Conservation (phyloP, 2,797 vertebrate genomes). For the Mycteria americana region DNA sequence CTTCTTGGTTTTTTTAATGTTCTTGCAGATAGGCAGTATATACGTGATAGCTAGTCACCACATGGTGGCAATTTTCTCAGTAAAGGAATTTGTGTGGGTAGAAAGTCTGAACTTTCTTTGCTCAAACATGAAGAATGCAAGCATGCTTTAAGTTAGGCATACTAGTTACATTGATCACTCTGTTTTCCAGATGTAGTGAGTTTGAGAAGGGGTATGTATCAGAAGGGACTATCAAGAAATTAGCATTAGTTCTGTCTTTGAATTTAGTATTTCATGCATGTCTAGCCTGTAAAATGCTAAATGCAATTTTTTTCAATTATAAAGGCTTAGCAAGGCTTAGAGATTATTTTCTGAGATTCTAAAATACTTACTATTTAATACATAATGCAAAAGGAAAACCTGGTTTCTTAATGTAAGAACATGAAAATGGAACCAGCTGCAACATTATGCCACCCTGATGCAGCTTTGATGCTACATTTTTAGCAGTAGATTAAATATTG, state of each 20-base stretch:
- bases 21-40: not conserved
- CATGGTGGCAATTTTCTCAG: not conserved
- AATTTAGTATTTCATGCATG: not conserved
- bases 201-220: not conserved
- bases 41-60: not conserved
- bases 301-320: slow-evolving; percentile 38
- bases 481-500: slow-evolving; percentile 62
- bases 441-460: slow-evolving; percentile 20
- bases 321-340: slow-evolving; percentile 26
- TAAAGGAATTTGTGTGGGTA: not conserved
- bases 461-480: slow-evolving; percentile 36
- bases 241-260: not conserved
- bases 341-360: slow-evolving; percentile 34
- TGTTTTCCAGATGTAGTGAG: not conserved
- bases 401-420: slow-evolving; percentile 52
- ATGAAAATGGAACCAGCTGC: slow-evolving; percentile 27
- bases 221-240: not conserved
- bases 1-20: not conserved
- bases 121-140: not conserved
- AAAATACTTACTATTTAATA: slow-evolving; percentile 41
- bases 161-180: not conserved
- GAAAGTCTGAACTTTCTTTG: not conserved
- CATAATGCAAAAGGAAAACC: slow-evolving; percentile 57
- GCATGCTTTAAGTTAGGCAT: not conserved
- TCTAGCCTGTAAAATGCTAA: not conserved